Evolutionary conservation across 2,113 vertebrate species (phyloP), one percentile per base, ranked within the genome.

Genomic region (Picathartes gymnocephalus): DNA sequence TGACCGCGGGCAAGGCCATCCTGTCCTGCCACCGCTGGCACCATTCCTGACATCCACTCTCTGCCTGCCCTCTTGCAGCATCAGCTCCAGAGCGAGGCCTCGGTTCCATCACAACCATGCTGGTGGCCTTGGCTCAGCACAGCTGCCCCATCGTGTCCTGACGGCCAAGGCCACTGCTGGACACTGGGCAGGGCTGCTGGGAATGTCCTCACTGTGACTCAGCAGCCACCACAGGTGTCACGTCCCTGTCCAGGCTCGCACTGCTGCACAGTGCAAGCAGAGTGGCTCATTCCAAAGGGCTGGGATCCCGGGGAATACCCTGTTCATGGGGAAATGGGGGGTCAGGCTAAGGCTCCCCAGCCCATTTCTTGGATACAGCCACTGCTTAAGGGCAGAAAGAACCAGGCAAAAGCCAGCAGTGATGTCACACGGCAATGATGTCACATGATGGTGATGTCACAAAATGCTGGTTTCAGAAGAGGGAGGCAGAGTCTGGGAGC

Each of bases 61-160:
- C 11, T 0, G 5, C 3, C 78, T 27, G 72, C 18, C 45, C 60
- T 60, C 62, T 30, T 0, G 1, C 79, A 39, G 61, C 11, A 2
- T 13, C 78, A 73, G 88, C 93, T 37, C 30, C 60, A 5, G 10
- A 24, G 56, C 74, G 12, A 57, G 91, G 78, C 76, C 91, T 12
- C 0, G 2, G 48, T 17, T 14, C 1, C 0, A 23, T 8, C 22
- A 2, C 1, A 4, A 93, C 62, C 2, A 0, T 0, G 7, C 39
- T 0, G 0, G 4, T 21, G 72, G 81, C 91, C 91, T 81, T 60
- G 73, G 77, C 68, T 71, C 80, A 10, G 57, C 44, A 8, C 11
- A 39, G 74, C 79, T 37, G 56, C 18, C 28, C 70, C n/a, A 1
- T 1, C 2, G 4, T 8, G 77, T 27, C 66, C 80, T 4, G 12